Percentiles rank a stretch among this genome's conserved stretches.
phyloP scores from a whole-genome alignment of 2,888 invertebrate genomes.

The Thecophora atra region DNA sequence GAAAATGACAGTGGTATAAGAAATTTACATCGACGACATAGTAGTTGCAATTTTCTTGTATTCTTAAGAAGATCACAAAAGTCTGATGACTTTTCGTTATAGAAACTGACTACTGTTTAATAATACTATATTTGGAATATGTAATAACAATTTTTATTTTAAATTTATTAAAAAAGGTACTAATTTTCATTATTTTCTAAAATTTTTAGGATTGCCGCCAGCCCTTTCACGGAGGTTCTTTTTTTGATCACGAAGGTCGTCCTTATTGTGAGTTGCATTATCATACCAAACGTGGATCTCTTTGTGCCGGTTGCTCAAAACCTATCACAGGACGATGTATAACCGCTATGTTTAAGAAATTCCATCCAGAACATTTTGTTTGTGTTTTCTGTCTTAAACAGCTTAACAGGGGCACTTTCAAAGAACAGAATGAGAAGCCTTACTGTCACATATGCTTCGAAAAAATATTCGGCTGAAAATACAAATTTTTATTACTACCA shows the following conservation, averaged over 20 bases:
- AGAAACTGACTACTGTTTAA: too few species aligned
- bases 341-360: constrained; percentile 98
- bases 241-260: constrained; percentile 97
- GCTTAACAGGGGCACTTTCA: constrained; percentile 98
- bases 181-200: background rate
- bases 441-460: constrained; percentile 99
- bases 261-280: constrained; percentile 99
- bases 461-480: constrained; percentile 86
- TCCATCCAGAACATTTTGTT: constrained; percentile 99
- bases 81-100: too few species aligned
- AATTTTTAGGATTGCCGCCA: constrained; percentile 89
- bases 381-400: constrained; percentile 99
- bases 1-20: too few species aligned
- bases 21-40: too few species aligned
- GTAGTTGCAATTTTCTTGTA: too few species aligned
- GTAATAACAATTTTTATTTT: too few species aligned
- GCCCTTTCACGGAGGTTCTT: constrained; percentile 96
- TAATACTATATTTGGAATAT: too few species aligned
- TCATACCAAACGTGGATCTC: constrained; percentile 94
- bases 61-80: too few species aligned
- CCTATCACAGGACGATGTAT: constrained; percentile 98
- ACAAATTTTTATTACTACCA: background rate
- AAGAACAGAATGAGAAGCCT: constrained; percentile 98
- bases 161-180: too few species aligned
- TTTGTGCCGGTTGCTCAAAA: constrained; percentile 97